Conservation (phyloP, 2,888 invertebrate species). For the Tryphoninae sp. region DNA sequence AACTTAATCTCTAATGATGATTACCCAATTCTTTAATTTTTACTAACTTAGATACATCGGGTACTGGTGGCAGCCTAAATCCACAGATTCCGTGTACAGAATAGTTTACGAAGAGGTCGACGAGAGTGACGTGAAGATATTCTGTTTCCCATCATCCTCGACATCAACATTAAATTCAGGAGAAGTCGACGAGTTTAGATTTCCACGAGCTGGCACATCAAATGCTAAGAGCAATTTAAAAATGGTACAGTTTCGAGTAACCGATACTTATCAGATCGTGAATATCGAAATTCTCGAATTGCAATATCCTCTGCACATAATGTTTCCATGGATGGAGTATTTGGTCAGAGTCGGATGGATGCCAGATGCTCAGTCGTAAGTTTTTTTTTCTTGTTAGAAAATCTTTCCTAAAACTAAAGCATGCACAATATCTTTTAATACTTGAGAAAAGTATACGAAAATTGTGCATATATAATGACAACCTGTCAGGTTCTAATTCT, state of each 20-base stretch:
- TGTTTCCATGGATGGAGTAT: slow-evolving; percentile 97
- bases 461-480: not conserved
- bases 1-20: not conserved
- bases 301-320: slow-evolving; percentile 88
- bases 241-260: slow-evolving; percentile 90
- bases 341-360: slow-evolving; percentile 98
- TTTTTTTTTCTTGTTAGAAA: slow-evolving; percentile 64
- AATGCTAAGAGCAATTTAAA: slow-evolving; percentile 96
- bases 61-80: slow-evolving; percentile 98
- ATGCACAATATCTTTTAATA: not conserved
- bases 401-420: not conserved
- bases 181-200: slow-evolving; percentile 93
- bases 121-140: slow-evolving; percentile 94
- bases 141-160: slow-evolving; percentile 89
- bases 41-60: slow-evolving; percentile 87
- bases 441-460: no score
- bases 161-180: slow-evolving; percentile 88
- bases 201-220: slow-evolving; percentile 93
- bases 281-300: slow-evolving; percentile 90
- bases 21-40: slow-evolving; percentile 6
- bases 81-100: slow-evolving; percentile 88
- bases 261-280: slow-evolving; percentile 86
- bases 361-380: slow-evolving; percentile 93
- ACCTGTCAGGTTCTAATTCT: not conserved
- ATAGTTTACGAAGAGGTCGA: slow-evolving; percentile 94